phyloP scores from a whole-genome alignment of 2,113 vertebrate genomes.

The Coracopsis vasa region DNA sequence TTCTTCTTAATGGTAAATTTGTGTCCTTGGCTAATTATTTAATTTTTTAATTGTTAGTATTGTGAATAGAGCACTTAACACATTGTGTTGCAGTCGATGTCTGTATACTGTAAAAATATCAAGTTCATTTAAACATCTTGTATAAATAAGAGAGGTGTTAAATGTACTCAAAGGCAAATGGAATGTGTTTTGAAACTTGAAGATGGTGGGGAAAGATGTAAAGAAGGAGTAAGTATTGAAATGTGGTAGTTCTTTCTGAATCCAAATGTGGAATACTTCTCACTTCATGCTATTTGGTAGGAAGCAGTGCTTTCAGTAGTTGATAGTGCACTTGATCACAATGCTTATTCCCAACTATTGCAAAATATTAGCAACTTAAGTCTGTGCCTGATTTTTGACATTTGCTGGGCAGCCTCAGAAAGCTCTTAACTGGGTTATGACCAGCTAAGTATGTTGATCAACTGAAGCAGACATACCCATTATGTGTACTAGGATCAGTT shows the following conservation, averaged over 20 bases:
- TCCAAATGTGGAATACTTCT: neutral
- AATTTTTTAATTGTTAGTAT: neutral
- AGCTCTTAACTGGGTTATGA: neutral
- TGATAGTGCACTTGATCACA: neutral
- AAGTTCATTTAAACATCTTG: neutral
- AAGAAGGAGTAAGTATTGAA: neutral
- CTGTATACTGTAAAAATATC: neutral
- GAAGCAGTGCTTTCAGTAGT: neutral
- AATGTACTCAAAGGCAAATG: neutral
- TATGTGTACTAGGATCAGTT: neutral
- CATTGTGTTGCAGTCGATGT: neutral
- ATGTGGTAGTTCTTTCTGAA: neutral
- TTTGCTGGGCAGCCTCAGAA: neutral
- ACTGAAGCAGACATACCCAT: neutral
- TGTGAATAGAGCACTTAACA: neutral
- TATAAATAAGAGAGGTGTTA: neutral
- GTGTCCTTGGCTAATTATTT: neutral
- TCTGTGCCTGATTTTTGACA: neutral
- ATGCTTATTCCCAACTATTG: neutral
- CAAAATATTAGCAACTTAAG: neutral
- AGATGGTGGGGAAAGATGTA: neutral
- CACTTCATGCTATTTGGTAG: neutral
- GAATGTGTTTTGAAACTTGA: neutral
- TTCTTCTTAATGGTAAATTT: conserved; percentile 94
- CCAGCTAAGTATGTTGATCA: neutral